Base-by-base conservation (phyloP, 2,888 invertebrate genomes). In the Nomada ferruginata region DNA sequence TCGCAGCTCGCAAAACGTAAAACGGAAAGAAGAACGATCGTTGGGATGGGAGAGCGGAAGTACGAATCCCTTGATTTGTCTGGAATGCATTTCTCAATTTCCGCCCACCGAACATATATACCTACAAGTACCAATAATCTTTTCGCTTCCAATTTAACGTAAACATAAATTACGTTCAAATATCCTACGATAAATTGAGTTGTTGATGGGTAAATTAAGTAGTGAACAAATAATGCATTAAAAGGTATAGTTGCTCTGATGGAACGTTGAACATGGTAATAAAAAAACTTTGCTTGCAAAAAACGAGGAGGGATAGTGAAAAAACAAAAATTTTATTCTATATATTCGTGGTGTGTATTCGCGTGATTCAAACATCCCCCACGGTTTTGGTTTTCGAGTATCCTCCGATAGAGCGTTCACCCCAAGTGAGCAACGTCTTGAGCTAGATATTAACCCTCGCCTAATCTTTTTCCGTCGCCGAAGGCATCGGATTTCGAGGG, bases 1-100 rank as follows among this genome's bases (percentile, higher is more conserved):
- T 89, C 89, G 88, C 86, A 85, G 85, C 88, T 84, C 84, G 85
- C 88, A 86, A 87, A 89, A 90, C 87, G 86, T 86, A 87, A 91
- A 90, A 89, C 84, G 89, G 87, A 90, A 87, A 88, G 88, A 90
- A 90, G 76, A 76, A 84, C 75, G 55, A 69, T 44, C 18, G 64
- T 50, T 20, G 69, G 65, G 57, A 61, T 26, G 69, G 26, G 50
- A 55, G 72, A 74, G 53, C 65, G 71, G 52, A 57, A 73, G 63
- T 52, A 70, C 60, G 71, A 76, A 66, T 69, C 63, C 61, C 66
- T 73, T 77, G 77, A 72, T 83, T 82, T 75, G 59, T 59, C 59
- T 73, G 20, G 65, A 73, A 73, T 61, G 69, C 61, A 61, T 65
- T 44, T 50, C n/a, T 42, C 60, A 83, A 81, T 80, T 82, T 79